Evolutionary conservation across 2,888 invertebrate genomes (phyloP).

Genomic region (Ochlodes sylvanus): DNA sequence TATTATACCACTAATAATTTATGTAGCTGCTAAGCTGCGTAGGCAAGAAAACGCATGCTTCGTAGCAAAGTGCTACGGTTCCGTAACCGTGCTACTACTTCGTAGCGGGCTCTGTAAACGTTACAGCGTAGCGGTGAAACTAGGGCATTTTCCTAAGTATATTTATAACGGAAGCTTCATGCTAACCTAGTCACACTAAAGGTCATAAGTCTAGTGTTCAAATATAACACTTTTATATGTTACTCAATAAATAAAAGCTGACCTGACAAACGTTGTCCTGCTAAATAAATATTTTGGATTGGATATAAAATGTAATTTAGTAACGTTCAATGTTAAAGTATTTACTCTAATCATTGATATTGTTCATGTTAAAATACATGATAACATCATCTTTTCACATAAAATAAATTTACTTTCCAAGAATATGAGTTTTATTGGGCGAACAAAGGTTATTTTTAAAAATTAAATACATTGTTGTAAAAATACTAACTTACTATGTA

Average conservation of each 20-base stretch:
- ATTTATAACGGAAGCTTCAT: no score
- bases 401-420: conserved; percentile 10
- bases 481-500: not conserved
- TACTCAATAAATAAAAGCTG: no score
- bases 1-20: no score
- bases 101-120: conserved; percentile 39
- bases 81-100: conserved; percentile 40
- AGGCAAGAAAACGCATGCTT: no score
- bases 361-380: not conserved
- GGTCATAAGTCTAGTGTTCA: not conserved
- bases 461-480: not conserved
- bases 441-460: not conserved
- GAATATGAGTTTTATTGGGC: not conserved
- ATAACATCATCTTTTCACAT: not conserved
- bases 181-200: conserved; percentile 1
- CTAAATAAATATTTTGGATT: no score
- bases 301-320: no score
- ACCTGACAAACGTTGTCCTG: no score
- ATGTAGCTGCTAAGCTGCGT: no score
- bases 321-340: no score
- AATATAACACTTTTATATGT: no score
- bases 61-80: conserved; percentile 14
- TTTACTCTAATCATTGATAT: not conserved
- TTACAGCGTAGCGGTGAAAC: conserved; percentile 36
- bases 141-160: conserved; percentile 42